A percentile compares a stretch with the other conserved stretches of the same genome.
Conservation (phyloP, 2,888 invertebrate species). For the Yponomeuta cagnagella region DNA sequence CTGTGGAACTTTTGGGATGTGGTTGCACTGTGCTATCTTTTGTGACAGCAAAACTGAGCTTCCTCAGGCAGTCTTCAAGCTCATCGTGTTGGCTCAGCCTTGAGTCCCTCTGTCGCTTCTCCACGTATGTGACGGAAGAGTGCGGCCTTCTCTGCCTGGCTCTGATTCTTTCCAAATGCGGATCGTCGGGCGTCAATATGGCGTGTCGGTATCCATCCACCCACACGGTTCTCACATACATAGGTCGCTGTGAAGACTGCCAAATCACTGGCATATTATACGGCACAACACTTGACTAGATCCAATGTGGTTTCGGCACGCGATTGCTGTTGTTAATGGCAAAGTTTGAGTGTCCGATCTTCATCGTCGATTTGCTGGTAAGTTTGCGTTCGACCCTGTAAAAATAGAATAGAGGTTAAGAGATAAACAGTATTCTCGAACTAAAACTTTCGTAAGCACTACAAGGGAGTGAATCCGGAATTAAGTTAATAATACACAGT, state of each 20-base stretch:
- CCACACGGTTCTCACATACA: conserved; percentile 81
- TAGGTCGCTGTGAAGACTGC: conserved; percentile 78
- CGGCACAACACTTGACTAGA: conserved; percentile 23
- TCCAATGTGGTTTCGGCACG: conserved; percentile 36
- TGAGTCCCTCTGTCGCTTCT: conserved; percentile 27
- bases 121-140: conserved; percentile 49
- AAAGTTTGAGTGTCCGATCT: conserved; percentile 29
- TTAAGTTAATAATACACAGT: too few relatives aligned
- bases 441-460: not conserved
- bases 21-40: conserved; percentile 39
- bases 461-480: too few relatives aligned
- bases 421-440: not conserved
- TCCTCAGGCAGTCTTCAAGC: conserved; percentile 39
- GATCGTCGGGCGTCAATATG: conserved; percentile 80
- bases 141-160: conserved; percentile 43
- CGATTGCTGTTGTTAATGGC: conserved; percentile 36
- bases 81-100: conserved; percentile 44
- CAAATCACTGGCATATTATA: conserved; percentile 75
- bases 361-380: conserved; percentile 46
- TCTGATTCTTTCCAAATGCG: conserved; percentile 45
- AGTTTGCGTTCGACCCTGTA: conserved; percentile 21
- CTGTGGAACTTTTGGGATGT: conserved; percentile 20
- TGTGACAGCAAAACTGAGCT: conserved; percentile 51
- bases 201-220: conserved; percentile 83
- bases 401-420: not conserved